Base-by-base conservation (phyloP, 2,113 vertebrate genomes). In the Mesitornis unicolor region DNA sequence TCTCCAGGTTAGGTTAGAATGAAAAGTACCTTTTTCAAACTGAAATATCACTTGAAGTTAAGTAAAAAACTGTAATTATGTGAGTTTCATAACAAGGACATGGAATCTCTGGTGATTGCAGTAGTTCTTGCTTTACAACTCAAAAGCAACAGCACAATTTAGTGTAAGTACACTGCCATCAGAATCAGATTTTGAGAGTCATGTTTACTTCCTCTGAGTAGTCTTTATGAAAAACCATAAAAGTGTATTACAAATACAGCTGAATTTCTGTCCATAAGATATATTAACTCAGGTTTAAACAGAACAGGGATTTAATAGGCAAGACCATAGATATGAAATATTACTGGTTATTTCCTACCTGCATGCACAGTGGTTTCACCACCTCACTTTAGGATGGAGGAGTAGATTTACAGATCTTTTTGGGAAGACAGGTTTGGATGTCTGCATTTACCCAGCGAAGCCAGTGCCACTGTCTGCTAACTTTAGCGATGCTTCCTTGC, bases 101-200 rank as follows among this genome's bases (percentile, higher is more conserved):
- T 43, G 40, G 5, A 10, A 53, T 38, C 60, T 74, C 74, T 74
- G 20, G 14, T 87, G 42, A 53, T 11, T 3, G 1, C 24, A 74
- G 31, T 25, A 61, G 24, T 74, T 86, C 24, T 65, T 74, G 16
- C 13, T 84, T 69, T 90, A 40, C 40, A 43, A 15, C 36, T 48
- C 69, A 26, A 11, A 84, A 36, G 7, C 5, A 2, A 25, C 40
- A 56, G 31, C 20, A 22, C 0, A 0, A 69, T 17, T 38, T n/a
- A 81, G 24, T 47, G 43, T 26, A 65, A 50, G 11, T 19, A 54
- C 28, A 22, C 29, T 67, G 38, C 61, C 38, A 16, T 4, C 2
- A 38, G 5, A 16, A 40, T 59, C 15, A 45, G 22, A n/a, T 48
- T 26, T 57, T 14, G 51, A 59, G 40, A 42, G 38, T 5, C 7